phyloP scores from a whole-genome alignment of 2,113 vertebrate species.

The Elaphurus davidianus region DNA sequence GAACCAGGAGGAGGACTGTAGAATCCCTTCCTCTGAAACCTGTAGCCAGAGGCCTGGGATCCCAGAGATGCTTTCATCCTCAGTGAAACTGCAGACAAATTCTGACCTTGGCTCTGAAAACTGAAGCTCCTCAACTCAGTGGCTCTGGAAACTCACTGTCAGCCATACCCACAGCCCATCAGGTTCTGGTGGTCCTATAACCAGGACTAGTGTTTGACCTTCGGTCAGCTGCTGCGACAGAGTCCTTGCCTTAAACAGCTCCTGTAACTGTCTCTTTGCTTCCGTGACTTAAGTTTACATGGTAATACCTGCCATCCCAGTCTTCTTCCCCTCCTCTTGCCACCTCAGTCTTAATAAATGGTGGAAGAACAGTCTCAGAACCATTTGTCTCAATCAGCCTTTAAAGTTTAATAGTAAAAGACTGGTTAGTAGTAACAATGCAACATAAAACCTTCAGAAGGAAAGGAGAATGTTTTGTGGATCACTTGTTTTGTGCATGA shows the following conservation, averaged over 20 bases:
- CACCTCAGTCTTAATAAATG: neutral
- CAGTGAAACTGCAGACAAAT: neutral
- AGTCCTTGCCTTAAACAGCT: neutral
- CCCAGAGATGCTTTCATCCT: neutral
- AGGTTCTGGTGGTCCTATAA: neutral
- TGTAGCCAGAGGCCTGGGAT: neutral
- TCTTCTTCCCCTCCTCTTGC: neutral
- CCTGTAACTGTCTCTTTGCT: neutral
- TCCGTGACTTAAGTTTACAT: neutral
- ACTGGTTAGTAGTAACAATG: neutral
- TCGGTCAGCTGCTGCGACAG: neutral
- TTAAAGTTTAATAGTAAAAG: neutral
- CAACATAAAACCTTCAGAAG: neutral
- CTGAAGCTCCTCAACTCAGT: neutral
- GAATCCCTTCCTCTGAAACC: neutral
- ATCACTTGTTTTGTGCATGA: neutral
- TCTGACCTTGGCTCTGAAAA: neutral
- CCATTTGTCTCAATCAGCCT: neutral
- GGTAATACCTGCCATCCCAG: neutral
- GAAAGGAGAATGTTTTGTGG: neutral
- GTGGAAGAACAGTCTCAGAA: neutral
- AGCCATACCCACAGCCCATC: neutral
- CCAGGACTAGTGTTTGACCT: neutral
- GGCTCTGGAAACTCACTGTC: neutral
- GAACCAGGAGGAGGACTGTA: neutral